phyloP scores from a whole-genome alignment of 2,797 vertebrate genomes.

The Carcharodon carcharias region DNA sequence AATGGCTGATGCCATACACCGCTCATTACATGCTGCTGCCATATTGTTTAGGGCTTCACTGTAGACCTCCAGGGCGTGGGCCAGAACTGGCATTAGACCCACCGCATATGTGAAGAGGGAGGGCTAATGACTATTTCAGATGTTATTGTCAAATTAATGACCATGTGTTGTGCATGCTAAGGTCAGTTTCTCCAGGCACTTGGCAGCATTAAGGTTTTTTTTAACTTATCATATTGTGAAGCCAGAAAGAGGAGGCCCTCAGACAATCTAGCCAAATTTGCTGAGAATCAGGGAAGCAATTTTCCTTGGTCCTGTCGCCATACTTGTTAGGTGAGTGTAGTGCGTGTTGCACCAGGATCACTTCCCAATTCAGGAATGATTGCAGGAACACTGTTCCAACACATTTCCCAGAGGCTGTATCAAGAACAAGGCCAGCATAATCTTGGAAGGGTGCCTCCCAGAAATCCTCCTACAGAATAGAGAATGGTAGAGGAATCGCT shows the following conservation, averaged over 20 bases:
- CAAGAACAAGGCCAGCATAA: background rate
- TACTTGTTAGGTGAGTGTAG: too few relatives aligned
- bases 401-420: too few relatives aligned
- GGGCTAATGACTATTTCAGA: background rate
- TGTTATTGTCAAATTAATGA: background rate
- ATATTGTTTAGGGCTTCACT: background rate
- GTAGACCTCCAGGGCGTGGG: background rate
- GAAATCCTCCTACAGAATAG: background rate
- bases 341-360: background rate
- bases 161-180: background rate
- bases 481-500: background rate
- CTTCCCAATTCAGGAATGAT: background rate
- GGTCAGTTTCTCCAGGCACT: background rate
- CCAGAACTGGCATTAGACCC: background rate
- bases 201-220: background rate
- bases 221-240: background rate
- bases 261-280: background rate
- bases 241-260: background rate
- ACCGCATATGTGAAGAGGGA: background rate
- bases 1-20: background rate
- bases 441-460: background rate
- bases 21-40: background rate
- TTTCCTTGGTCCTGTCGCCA: background rate
- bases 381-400: background rate
- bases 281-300: background rate